Base-by-base conservation (phyloP, 2,797 vertebrate genomes). In the Ateles fusciceps region DNA sequence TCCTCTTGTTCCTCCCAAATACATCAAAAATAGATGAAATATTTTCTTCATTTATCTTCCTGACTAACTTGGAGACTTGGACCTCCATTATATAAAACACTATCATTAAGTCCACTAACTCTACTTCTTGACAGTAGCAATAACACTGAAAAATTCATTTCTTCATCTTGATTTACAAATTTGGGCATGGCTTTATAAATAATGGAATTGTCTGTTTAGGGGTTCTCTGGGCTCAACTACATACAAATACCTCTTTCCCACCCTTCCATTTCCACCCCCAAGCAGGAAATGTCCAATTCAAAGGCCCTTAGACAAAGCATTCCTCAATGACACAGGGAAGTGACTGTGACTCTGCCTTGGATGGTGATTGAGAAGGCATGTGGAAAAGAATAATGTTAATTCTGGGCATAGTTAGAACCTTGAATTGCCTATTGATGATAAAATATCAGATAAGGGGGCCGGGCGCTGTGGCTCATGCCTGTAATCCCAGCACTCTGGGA, bases 81-180 rank as follows among this genome's bases (percentile, higher is more conserved):
- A 59, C 7, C 4, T 48, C 17, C 19, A 7, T 33, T 50, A 52
- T 46, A 55, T 76, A 86, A 96, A 74, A 89, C 36, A 30, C 61
- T 22, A 12, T 92, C 30, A 33, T 57, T 50, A 90, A 80, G 14
- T 93, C 26, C 7, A 61, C 30, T 57, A 95, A 39, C 22, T 93
- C 39, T 87, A 61, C 28, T 44, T 93, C n/a, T 81, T 87, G 48
- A 36, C 2, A 75, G 15, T 79, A 42, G 72, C 50, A 50, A n/a
- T 88, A 91, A 55, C 21, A 71, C 3, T 85, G 28, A 76, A 28
- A 76, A 64, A 9, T 52, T 90, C 24, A 17, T 74, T 92, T 90
- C 79, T 95, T 94, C n/a, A 89, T 50, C n/a, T 93, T 64, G 33
- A 81, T 12, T 89, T 94, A 96, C 14, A 97, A 72, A 92, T 85